These are phyloP conservation scores for Sclerurus mexicanus DNA, from an alignment of 2,113 vertebrate species.

Conservation along the genomic window DNA sequence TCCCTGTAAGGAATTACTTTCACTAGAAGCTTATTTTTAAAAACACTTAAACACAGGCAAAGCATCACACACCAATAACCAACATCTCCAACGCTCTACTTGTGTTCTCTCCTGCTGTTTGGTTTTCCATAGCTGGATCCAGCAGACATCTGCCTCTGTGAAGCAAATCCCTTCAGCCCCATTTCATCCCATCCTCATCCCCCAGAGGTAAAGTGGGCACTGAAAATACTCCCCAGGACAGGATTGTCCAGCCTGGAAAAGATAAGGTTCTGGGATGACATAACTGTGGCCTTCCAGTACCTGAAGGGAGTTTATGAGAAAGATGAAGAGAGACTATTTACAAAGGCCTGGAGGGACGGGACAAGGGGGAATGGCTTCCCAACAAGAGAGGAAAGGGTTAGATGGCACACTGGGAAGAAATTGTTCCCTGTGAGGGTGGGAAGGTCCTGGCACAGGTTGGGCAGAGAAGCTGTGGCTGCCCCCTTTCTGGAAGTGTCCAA, in stretches of 20 bases:
- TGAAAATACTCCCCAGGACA: neutral
- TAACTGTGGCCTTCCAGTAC: too few relatives aligned
- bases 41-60: neutral
- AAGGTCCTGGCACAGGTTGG: neutral
- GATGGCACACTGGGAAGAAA: neutral
- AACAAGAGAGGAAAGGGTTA: neutral
- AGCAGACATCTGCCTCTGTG: neutral
- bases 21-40: neutral
- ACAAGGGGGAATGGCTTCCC: neutral
- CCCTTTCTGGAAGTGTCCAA: neutral
- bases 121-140: neutral
- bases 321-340: neutral
- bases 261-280: too few relatives aligned
- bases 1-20: neutral
- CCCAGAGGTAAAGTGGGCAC: neutral
- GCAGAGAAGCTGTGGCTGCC: neutral
- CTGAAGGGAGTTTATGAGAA: neutral
- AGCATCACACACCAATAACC: neutral
- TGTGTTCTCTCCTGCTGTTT: too few relatives aligned
- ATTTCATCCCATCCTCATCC: neutral
- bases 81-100: neutral
- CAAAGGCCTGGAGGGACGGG: neutral
- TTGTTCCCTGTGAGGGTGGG: neutral
- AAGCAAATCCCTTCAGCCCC: neutral
- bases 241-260: neutral